These are phyloP conservation scores for Zelostemma sp. DNA, from an alignment of 1,140 invertebrate species.

Conservation along the genomic window DNA sequence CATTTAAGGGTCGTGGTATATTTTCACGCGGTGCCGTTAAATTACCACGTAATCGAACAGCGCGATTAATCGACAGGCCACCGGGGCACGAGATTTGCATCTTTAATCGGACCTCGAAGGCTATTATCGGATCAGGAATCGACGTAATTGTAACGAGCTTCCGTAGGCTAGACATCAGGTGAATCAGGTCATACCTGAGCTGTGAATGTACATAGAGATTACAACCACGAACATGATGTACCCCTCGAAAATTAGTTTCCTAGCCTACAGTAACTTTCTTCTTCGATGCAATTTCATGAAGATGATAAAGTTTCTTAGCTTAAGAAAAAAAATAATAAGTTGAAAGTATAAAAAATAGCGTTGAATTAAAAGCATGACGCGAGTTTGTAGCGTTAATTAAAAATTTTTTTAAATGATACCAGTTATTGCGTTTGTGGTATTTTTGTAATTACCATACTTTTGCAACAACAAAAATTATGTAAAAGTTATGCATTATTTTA, in stretches of 20 bases:
- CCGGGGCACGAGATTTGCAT: slow-evolving; percentile 46
- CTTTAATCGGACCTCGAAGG: slow-evolving; percentile 37
- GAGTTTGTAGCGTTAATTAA: too few species aligned
- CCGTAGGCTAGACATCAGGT: slow-evolving; percentile 23
- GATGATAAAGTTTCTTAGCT: too few species aligned
- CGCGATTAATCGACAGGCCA: slow-evolving; percentile 41
- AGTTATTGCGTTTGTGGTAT: too few species aligned
- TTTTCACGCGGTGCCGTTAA: slow-evolving; percentile 43
- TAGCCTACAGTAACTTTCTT: too few species aligned
- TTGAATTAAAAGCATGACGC: too few species aligned
- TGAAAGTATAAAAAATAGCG: too few species aligned
- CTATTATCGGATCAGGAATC: slow-evolving; percentile 43
- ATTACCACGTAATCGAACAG: slow-evolving; percentile 46
- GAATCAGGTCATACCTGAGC: slow-evolving; percentile 7
- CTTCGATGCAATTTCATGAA: too few species aligned
- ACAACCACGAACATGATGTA: background rate
- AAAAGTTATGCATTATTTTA: too few species aligned
- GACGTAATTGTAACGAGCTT: slow-evolving; percentile 37
- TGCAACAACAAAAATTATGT: too few species aligned
- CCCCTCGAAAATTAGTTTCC: slow-evolving; percentile 11
- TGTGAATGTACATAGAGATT: background rate
- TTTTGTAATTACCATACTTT: too few species aligned
- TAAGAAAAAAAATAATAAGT: too few species aligned
- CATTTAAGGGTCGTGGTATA: slow-evolving; percentile 18
- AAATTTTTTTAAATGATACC: too few species aligned